These are phyloP conservation scores for Euglossa dilemma DNA, from an alignment of 1,140 invertebrate genomes.

Conservation along the genomic window DNA sequence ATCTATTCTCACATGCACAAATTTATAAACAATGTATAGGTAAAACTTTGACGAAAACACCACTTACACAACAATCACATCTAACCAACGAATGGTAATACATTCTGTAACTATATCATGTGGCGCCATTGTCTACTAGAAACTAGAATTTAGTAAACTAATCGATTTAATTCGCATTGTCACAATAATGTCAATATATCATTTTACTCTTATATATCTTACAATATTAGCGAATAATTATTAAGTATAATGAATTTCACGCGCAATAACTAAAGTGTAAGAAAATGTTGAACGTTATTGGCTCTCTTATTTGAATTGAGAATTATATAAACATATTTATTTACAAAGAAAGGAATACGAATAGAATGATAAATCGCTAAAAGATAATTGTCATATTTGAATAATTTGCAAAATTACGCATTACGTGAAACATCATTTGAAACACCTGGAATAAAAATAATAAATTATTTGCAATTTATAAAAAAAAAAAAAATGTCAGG, in stretches of 20 bases:
- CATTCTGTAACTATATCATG: background rate
- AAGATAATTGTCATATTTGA: background rate
- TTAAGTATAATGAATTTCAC: background rate
- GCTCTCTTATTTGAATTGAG: background rate
- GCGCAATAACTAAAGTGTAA: background rate
- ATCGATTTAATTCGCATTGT: background rate
- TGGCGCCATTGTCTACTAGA: background rate
- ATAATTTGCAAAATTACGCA: background rate
- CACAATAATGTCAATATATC: background rate
- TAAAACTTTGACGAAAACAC: background rate
- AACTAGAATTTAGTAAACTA: background rate
- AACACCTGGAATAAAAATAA: background rate
- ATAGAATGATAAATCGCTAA: background rate
- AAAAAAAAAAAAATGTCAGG: background rate
- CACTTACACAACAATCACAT: background rate
- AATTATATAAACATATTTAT: background rate
- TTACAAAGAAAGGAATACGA: too few species aligned
- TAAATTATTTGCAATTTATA: background rate
- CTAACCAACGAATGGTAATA: conserved; percentile 31
- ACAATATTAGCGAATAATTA: background rate
- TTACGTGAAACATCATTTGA: background rate
- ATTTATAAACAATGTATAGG: background rate
- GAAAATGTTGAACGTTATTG: background rate
- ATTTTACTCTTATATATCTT: background rate
- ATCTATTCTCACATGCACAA: background rate